Base-by-base conservation (phyloP, 2,113 vertebrate genomes). In the Equus przewalskii region DNA sequence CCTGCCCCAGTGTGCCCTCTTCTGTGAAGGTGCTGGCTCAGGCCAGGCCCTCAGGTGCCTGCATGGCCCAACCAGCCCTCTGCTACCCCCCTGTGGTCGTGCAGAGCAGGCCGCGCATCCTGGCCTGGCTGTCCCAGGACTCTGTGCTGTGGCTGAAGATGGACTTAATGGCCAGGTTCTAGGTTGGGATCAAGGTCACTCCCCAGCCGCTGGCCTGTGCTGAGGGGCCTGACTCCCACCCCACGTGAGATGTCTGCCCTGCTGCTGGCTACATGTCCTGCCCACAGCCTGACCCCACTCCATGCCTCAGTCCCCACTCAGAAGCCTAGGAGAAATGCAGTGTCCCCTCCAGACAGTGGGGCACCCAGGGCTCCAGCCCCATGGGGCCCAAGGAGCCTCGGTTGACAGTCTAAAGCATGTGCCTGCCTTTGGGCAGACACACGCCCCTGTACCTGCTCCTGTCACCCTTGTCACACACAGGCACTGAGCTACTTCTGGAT, bases 141-240 rank as follows among this genome's bases (percentile, higher is more conserved):
- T 10, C 51, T 54, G 12, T 54, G 51, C 51, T 15, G 51, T 54
- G 51, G 51, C 51, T 99, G 91, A 99, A 98, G 98, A 99, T 99
- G 97, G 99, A 99, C 95, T 1, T 99, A 44, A 97, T 99, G 0
- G 99, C 99, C 0, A 99, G 99, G 0, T 89, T 99, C 46, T 99
- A 99, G 0, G 99, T 99, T 4, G 99, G 99, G 0, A 98, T 99
- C 92, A 99, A 99, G 0, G 97, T 98, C 0, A 98, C 99, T 6
- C 99, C 99, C 0, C 99, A 99, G 98, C 99, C 98, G 0, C 98
- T 99, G 14, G 51, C 99, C 19, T 99, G 99, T 4, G 99, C 99
- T 0, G 99, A 99, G 97, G 99, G 91, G 99, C 99, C 0, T 99
- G 99, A 7, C 99, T 99, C 96, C 99, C 99, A 4, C 99, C 99